Conservation (phyloP, 2,113 vertebrate genomes). For the Azemiops feae region DNA sequence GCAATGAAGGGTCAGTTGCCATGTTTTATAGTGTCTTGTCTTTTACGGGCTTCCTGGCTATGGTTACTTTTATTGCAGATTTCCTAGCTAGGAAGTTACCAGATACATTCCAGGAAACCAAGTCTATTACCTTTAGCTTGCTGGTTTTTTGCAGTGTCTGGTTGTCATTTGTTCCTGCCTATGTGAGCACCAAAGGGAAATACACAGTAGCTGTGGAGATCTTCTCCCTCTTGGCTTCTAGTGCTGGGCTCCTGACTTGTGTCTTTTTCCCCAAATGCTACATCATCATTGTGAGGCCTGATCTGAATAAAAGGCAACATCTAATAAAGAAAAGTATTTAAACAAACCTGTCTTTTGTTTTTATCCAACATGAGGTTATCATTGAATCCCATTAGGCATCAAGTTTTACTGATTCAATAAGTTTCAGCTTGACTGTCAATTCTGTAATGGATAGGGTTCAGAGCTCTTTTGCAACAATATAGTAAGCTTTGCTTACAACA, state of each 20-base stretch:
- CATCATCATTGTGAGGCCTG: background rate
- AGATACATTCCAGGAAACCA: background rate
- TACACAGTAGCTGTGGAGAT: background rate
- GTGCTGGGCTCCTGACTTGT: background rate
- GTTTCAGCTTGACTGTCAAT: no score
- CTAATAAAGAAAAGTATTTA: no score
- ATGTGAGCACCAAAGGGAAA: background rate
- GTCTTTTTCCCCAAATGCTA: background rate
- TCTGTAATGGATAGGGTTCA: no score
- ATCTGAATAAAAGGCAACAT: no score
- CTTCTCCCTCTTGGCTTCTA: background rate
- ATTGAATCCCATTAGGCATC: no score
- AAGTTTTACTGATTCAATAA: no score
- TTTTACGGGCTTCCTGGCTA: background rate
- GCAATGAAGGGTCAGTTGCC: background rate
- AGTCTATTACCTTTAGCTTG: background rate
- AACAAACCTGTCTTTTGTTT: no score
- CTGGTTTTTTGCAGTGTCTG: background rate
- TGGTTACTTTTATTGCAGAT: background rate
- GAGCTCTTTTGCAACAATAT: no score
- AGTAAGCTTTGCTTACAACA: no score
- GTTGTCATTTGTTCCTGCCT: background rate
- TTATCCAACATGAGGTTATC: no score
- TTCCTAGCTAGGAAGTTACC: background rate
- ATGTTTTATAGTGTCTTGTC: background rate